Conservation (phyloP, 2,888 invertebrate genomes). For the Bhutanitis thaidina region DNA sequence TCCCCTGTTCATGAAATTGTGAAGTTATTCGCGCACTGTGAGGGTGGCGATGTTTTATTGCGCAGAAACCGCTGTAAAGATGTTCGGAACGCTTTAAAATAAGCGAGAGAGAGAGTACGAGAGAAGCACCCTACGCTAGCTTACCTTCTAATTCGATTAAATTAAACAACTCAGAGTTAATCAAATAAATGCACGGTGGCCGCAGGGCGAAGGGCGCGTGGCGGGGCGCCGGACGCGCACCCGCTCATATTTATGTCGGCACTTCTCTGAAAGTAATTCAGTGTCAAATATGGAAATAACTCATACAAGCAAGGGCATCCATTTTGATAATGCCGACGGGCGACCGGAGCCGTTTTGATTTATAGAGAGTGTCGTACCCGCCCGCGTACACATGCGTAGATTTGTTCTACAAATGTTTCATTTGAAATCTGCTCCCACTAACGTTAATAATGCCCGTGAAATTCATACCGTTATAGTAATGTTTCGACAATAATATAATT, state of each 20-base stretch:
- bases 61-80: conserved; percentile 78
- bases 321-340: conserved; percentile 77
- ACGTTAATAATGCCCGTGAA: not conserved
- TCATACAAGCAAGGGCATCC: conserved; percentile 75
- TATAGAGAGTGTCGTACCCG: conserved; percentile 46
- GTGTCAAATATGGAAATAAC: conserved; percentile 80
- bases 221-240: conserved; percentile 32
- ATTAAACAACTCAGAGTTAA: conserved; percentile 81
- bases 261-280: conserved; percentile 79
- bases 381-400: conserved; percentile 28
- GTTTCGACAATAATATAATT: too few species aligned
- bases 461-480: not conserved
- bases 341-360: conserved; percentile 69
- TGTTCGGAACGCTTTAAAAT: conserved; percentile 76
- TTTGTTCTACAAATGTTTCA: not conserved
- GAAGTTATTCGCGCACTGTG: conserved; percentile 70
- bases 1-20: conserved; percentile 79
- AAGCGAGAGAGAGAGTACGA: conserved; percentile 58
- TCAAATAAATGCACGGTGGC: conserved; percentile 78
- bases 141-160: conserved; percentile 78
- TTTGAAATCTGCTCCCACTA: conserved; percentile 11
- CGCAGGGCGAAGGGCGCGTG: conserved; percentile 42
- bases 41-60: conserved; percentile 77
- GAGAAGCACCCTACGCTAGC: conserved; percentile 43
- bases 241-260: conserved; percentile 73